A percentile compares a stretch with the other conserved stretches of the same genome.
Conservation (phyloP, 2,113 vertebrate genomes). For the Romanogobio albipinnatus region DNA sequence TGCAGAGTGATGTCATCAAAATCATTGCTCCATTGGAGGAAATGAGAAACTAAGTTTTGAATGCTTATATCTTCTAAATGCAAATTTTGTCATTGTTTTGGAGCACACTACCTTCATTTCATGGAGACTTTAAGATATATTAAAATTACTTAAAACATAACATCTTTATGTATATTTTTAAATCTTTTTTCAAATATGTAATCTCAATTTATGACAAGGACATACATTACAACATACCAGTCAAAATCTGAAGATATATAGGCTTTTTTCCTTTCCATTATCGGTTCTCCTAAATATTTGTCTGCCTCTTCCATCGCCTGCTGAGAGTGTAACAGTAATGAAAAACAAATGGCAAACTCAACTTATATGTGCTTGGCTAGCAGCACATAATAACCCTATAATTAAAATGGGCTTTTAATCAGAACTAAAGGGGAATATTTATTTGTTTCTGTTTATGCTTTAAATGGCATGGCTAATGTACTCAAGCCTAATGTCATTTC, state of each 20-base stretch:
- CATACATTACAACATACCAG: not conserved
- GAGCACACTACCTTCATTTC: too few relatives aligned
- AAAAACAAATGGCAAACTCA: slow-evolving; percentile 37
- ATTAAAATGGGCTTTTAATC: slow-evolving; percentile 58
- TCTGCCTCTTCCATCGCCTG: slow-evolving; percentile 22
- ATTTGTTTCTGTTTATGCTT: slow-evolving; percentile 58
- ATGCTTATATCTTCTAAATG: too few relatives aligned
- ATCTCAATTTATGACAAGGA: not conserved
- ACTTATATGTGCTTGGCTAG: slow-evolving; percentile 45
- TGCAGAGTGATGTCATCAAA: too few relatives aligned
- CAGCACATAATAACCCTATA: slow-evolving; percentile 53
- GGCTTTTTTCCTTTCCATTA: not conserved
- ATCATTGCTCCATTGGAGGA: too few relatives aligned
- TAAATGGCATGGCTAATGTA: slow-evolving; percentile 69
- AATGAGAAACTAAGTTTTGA: too few relatives aligned
- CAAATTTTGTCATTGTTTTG: too few relatives aligned
- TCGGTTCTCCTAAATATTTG: not conserved
- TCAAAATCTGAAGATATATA: not conserved
- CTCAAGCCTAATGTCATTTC: slow-evolving; percentile 64
- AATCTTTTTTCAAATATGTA: not conserved
- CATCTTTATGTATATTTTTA: not conserved
- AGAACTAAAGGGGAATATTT: slow-evolving; percentile 56
- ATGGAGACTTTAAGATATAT: too few relatives aligned
- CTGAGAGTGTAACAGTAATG: slow-evolving; percentile 27
- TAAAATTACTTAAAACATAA: not conserved